Evolutionary conservation across 2,797 vertebrate genomes (phyloP).

Genomic region (Muscicapa striata): DNA sequence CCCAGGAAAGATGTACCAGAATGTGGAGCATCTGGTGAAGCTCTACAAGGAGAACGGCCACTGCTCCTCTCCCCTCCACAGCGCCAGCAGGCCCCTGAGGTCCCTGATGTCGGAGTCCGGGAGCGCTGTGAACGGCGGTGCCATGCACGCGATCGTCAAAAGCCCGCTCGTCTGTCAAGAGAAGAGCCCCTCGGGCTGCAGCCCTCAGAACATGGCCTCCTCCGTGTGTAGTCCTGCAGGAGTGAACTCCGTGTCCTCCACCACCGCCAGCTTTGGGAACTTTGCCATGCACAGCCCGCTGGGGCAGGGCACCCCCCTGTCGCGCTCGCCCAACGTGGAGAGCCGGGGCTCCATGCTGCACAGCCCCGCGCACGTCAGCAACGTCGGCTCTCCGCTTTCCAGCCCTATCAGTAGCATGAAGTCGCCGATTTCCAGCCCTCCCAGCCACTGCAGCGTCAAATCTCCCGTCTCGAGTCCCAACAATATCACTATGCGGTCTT

Average conservation of each 20-base stretch:
- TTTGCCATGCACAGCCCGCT: conserved; percentile 86
- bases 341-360: conserved; percentile 87
- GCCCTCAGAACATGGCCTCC: conserved; percentile 85
- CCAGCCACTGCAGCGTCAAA: conserved; percentile 89
- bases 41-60: conserved; percentile 84
- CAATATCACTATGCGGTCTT: conserved; percentile 85
- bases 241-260: conserved; percentile 92
- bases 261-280: conserved; percentile 88
- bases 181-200: conserved; percentile 85
- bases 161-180: conserved; percentile 83
- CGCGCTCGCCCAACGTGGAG: conserved; percentile 84
- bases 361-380: conserved; percentile 91
- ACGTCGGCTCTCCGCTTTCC: conserved; percentile 90
- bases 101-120: conserved; percentile 76
- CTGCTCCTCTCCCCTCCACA: conserved; percentile 72
- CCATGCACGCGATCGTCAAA: conserved; percentile 80
- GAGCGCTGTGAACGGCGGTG: conserved; percentile 78
- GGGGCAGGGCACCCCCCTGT: conserved; percentile 84
- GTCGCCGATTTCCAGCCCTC: conserved; percentile 95
- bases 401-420: conserved; percentile 96
- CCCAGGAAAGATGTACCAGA: conserved; percentile 88
- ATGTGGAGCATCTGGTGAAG: conserved; percentile 83
- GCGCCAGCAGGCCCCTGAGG: conserved; percentile 77
- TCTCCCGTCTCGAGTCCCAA: conserved; percentile 92
- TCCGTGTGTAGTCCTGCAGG: conserved; percentile 91